Evolutionary conservation across 2,113 vertebrate genomes (phyloP).

Genomic region (Alces alces): DNA sequence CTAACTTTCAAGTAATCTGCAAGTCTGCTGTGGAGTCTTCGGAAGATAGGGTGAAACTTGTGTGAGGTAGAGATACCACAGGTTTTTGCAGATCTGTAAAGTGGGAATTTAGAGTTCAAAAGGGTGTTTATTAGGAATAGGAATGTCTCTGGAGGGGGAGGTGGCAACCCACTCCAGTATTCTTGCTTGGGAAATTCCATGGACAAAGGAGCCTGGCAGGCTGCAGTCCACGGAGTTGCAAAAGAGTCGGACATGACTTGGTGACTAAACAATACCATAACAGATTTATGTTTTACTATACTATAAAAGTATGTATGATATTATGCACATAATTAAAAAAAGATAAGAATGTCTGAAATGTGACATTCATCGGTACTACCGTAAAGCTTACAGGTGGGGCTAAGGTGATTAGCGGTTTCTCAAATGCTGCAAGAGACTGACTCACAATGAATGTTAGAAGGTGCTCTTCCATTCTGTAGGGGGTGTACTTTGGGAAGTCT

Average conservation of each 20-base stretch:
- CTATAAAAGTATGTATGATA: neutral
- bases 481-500: neutral
- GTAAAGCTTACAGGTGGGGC: neutral
- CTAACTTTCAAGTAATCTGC: neutral
- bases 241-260: neutral
- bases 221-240: neutral
- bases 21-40: neutral
- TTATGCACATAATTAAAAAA: neutral
- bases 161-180: neutral
- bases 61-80: neutral
- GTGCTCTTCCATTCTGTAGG: neutral
- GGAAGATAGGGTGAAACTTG: neutral
- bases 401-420: neutral
- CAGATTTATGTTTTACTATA: neutral
- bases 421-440: neutral
- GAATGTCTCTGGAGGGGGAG: neutral
- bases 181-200: neutral
- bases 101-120: neutral
- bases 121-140: neutral
- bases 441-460: neutral
- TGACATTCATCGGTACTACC: neutral
- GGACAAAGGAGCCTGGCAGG: neutral
- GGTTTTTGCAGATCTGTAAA: neutral
- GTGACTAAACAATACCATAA: neutral
- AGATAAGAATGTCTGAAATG: neutral